Percentiles rank a stretch among this genome's conserved stretches.
These are phyloP conservation scores for Perccottus glenii DNA, from an alignment of 2,113 vertebrate species.

Conservation along the genomic window DNA sequence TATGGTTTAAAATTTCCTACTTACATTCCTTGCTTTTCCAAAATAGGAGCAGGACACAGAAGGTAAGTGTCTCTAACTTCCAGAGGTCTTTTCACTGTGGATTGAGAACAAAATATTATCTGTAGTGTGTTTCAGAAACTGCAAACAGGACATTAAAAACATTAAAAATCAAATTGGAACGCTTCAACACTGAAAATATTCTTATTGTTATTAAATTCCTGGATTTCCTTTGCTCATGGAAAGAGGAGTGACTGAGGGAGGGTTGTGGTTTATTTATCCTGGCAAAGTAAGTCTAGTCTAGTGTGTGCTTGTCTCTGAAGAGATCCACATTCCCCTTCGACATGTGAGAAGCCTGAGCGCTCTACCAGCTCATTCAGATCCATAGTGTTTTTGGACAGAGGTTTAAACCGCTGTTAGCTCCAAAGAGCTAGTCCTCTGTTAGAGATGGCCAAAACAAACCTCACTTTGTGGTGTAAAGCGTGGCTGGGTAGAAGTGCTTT, in stretches of 20 bases:
- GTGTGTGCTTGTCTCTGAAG: conserved; percentile 51
- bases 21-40: conserved; percentile 91
- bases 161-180: conserved; percentile 9
- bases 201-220: conserved; percentile 54
- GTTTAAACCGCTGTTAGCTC: conserved; percentile 38
- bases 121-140: neutral
- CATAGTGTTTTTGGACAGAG: conserved; percentile 42
- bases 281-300: conserved; percentile 50
- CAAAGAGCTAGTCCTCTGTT: conserved; percentile 23
- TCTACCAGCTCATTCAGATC: conserved; percentile 66
- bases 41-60: conserved; percentile 92
- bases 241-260: conserved; percentile 57
- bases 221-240: conserved; percentile 65
- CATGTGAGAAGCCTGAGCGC: conserved; percentile 68
- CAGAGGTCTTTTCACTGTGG: conserved; percentile 92
- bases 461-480: conserved; percentile 17
- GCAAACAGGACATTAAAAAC: neutral
- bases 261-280: conserved; percentile 70
- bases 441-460: conserved; percentile 30
- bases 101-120: neutral
- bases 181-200: conserved; percentile 34
- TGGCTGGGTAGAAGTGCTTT: conserved; percentile 8
- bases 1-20: conserved; percentile 51
- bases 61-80: conserved; percentile 92
- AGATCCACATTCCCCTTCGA: conserved; percentile 63